Conservation (phyloP, 2,797 vertebrate species). For the Mus caroli region DNA sequence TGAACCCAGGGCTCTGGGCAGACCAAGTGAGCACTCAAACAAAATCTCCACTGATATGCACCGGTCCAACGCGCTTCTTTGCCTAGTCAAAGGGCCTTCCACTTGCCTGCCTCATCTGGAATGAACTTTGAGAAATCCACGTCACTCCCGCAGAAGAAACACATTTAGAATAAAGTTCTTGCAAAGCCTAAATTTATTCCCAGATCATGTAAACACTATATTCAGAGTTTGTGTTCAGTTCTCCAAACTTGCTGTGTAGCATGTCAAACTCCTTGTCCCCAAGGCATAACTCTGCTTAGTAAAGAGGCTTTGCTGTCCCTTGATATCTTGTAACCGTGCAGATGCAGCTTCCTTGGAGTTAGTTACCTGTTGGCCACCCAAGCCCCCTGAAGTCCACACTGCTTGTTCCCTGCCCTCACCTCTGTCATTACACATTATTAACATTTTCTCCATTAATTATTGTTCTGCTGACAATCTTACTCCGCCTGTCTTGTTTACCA, state of each 20-base stretch:
- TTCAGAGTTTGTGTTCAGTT: background rate
- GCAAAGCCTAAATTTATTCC: background rate
- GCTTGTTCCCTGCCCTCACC: background rate
- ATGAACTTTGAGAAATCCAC: background rate
- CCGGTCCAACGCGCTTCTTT: background rate
- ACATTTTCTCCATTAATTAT: background rate
- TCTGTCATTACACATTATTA: background rate
- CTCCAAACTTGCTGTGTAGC: background rate
- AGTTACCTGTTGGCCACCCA: background rate
- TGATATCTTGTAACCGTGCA: background rate
- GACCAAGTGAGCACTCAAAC: background rate
- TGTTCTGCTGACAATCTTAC: background rate
- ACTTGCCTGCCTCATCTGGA: background rate
- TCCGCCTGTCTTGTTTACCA: background rate
- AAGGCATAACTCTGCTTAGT: background rate
- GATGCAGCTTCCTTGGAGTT: background rate
- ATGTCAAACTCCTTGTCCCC: background rate
- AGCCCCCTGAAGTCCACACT: background rate
- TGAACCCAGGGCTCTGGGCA: background rate
- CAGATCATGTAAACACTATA: background rate
- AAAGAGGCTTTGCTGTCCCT: background rate
- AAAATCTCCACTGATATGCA: background rate
- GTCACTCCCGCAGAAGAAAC: background rate
- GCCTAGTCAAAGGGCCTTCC: background rate
- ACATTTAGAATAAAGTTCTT: background rate